Evolutionary conservation across 2,113 vertebrate species (phyloP).

Genomic region (Bungarus multicinctus): DNA sequence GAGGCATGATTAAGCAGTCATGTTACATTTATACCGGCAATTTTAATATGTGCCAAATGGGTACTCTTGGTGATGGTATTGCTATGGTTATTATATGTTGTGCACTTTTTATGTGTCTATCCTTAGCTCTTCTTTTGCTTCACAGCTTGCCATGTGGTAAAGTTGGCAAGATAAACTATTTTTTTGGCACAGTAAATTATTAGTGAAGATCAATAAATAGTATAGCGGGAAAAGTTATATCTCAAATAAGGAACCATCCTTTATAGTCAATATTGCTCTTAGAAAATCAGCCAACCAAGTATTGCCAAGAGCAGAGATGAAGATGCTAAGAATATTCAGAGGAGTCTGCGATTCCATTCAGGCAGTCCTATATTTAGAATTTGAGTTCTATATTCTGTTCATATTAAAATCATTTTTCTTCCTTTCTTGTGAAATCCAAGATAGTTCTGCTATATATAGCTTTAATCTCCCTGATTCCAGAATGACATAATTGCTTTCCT

Average conservation of each 20-base stretch:
- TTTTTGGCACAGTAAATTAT: neutral
- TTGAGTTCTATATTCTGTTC: neutral
- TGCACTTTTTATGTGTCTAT: neutral
- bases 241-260: neutral
- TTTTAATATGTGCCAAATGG: neutral
- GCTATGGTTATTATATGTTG: neutral
- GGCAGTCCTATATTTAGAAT: neutral
- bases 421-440: neutral
- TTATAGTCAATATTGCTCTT: neutral
- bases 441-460: neutral
- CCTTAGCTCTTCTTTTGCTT: neutral
- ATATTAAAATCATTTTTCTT: neutral
- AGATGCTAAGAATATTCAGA: neutral
- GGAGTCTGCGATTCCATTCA: neutral
- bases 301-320: neutral
- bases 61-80: neutral
- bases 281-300: too few relatives aligned
- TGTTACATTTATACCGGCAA: neutral
- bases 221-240: neutral
- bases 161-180: neutral
- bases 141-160: neutral
- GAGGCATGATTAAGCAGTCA: neutral
- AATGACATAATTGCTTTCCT: neutral
- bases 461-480: neutral
- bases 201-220: neutral